phyloP scores from a whole-genome alignment of 2,888 invertebrate species.

The Craniophora ligustri region DNA sequence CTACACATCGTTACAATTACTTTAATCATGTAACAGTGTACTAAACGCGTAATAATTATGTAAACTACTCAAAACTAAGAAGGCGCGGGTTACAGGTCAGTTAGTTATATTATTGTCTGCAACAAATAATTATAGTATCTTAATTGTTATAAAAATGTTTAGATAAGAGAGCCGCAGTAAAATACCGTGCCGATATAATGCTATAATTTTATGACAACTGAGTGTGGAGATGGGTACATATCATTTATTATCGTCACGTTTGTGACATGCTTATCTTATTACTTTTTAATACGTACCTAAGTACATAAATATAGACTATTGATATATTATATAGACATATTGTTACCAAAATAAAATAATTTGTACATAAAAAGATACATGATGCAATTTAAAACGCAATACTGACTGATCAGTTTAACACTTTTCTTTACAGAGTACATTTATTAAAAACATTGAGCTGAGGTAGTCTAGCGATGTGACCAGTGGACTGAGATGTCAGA shows the following conservation, averaged over 20 bases:
- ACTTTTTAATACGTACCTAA: too few relatives aligned
- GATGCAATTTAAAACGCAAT: too few relatives aligned
- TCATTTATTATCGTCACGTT: not conserved
- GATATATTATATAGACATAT: too few relatives aligned
- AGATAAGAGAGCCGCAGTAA: slow-evolving; percentile 14
- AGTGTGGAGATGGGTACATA: not conserved
- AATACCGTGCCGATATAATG: not conserved
- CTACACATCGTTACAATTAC: not conserved
- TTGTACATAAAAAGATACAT: too few relatives aligned
- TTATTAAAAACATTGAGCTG: too few relatives aligned
- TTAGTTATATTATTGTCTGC: slow-evolving; percentile 23
- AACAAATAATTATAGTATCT: slow-evolving; percentile 11
- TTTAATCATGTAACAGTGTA: not conserved
- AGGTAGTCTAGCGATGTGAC: too few relatives aligned
- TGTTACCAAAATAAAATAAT: not conserved
- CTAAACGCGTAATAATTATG: too few relatives aligned
- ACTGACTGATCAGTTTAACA: too few relatives aligned
- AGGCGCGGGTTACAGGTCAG: slow-evolving; percentile 30
- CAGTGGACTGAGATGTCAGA: too few relatives aligned
- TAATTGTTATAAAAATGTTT: slow-evolving; percentile 6
- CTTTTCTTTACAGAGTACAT: too few relatives aligned
- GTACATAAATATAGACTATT: too few relatives aligned
- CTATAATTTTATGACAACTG: slow-evolving; percentile 11
- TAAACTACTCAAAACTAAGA: slow-evolving; percentile 3
- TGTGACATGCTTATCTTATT: not conserved